Percentiles rank a stretch among this genome's conserved stretches.
These are phyloP conservation scores for Sarcophaga carnaria DNA, from an alignment of 2,888 invertebrate species.

Conservation along the genomic window DNA sequence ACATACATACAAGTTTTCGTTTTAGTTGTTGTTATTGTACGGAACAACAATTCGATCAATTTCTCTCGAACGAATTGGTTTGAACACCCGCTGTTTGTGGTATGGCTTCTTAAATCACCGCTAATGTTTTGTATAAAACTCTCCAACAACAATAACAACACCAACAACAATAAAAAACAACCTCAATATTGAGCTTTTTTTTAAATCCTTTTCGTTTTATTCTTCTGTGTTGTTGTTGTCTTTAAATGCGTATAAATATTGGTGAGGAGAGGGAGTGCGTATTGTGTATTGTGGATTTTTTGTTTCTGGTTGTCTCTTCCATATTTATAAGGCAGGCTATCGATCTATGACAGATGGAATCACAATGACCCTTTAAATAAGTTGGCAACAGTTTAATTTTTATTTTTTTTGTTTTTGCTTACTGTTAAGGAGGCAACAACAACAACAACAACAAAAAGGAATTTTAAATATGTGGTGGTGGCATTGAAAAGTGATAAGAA, in stretches of 20 bases:
- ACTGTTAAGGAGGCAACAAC: not conserved
- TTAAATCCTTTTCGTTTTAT: not conserved
- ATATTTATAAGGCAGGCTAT: constrained; percentile 75
- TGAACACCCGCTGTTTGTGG: constrained; percentile 78
- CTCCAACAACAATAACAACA: not conserved
- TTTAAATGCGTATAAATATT: constrained; percentile 32
- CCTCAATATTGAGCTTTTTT: not conserved
- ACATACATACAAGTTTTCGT: not conserved
- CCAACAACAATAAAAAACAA: not conserved
- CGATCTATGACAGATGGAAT: constrained; percentile 81
- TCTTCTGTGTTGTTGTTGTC: not conserved
- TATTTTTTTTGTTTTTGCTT: not conserved
- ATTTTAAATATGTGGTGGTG: not conserved
- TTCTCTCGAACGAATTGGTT: constrained; percentile 71
- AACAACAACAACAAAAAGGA: not conserved
- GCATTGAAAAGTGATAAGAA: constrained; percentile 66
- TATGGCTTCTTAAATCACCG: constrained; percentile 73
- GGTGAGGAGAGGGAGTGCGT: not conserved
- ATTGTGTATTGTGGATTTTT: constrained; percentile 13
- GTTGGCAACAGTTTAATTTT: constrained; percentile 52
- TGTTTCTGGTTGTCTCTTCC: constrained; percentile 67
- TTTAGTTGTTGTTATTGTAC: not conserved
- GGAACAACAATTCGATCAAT: constrained; percentile 65
- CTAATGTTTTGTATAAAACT: constrained; percentile 58
- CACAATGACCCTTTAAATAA: constrained; percentile 76